These are phyloP conservation scores for Galaxea fascicularis DNA, from an alignment of 92 coral and sea anemone genomes.

Conservation along the genomic window DNA sequence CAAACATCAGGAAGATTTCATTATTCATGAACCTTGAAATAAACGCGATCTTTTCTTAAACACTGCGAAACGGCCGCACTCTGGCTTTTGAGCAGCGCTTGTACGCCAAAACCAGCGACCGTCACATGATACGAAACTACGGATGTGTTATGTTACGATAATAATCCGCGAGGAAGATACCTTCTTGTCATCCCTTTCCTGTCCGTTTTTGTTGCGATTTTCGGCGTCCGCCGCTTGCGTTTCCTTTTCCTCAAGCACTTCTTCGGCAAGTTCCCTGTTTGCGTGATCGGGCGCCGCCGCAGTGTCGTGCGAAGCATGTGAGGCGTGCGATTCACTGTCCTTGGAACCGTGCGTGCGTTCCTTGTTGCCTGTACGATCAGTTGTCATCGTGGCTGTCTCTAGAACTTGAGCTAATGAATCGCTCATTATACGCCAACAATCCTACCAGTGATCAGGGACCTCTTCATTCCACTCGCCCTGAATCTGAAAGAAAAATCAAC, in stretches of 20 bases:
- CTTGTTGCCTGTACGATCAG: slow-evolving; percentile 79
- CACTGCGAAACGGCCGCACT: slow-evolving; percentile 25
- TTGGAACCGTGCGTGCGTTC: slow-evolving; percentile 46
- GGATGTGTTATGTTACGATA: slow-evolving; percentile 41
- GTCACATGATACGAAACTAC: slow-evolving; percentile 20
- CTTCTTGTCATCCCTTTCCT: slow-evolving; percentile 85
- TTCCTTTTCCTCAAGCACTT: slow-evolving; percentile 51
- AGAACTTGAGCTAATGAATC: slow-evolving; percentile 82
- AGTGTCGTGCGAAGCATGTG: slow-evolving; percentile 66
- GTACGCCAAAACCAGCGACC: neutral
- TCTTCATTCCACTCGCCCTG: slow-evolving; percentile 71
- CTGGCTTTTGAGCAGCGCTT: slow-evolving; percentile 40
- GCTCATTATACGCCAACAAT: slow-evolving; percentile 92
- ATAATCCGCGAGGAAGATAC: slow-evolving; percentile 55
- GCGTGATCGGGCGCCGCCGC: slow-evolving; percentile 54
- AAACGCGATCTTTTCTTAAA: slow-evolving; percentile 54
- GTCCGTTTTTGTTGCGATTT: slow-evolving; percentile 71
- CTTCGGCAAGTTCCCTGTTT: slow-evolving; percentile 56
- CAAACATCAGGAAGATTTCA: slow-evolving; percentile 77
- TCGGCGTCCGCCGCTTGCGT: slow-evolving; percentile 57
- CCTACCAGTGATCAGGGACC: slow-evolving; percentile 50
- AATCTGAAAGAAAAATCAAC: slow-evolving; percentile 34
- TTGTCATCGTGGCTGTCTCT: slow-evolving; percentile 86
- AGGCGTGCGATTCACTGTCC: slow-evolving; percentile 69
- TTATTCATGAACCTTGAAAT: slow-evolving; percentile 79